Percentiles rank a stretch among this genome's conserved stretches.
Evolutionary conservation across 2,797 vertebrate species (phyloP).

Genomic region (Coracias cyanogaster): DNA sequence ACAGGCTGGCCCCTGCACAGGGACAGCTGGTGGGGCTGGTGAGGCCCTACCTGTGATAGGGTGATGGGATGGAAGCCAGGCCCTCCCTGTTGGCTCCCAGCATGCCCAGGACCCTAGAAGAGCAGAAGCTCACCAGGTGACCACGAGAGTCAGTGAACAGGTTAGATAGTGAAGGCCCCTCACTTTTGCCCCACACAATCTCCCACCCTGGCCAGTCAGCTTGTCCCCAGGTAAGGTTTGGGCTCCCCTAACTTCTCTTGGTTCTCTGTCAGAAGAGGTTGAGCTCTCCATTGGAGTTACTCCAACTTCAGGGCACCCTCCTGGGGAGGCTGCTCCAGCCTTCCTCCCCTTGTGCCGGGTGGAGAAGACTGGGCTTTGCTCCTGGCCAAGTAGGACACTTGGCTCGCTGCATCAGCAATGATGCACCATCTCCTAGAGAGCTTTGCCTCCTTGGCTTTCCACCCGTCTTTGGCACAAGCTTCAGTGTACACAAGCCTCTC

Average conservation of each 20-base stretch:
- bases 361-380: background rate
- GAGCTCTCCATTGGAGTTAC: background rate
- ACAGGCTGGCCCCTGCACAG: rapidly evolving
- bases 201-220: background rate
- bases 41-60: background rate
- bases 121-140: background rate
- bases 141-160: no score
- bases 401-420: background rate
- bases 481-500: background rate
- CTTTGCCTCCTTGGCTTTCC: background rate
- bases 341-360: background rate
- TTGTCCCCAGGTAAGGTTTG: background rate
- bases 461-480: rapidly evolving
- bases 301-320: background rate
- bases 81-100: background rate
- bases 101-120: background rate
- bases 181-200: background rate
- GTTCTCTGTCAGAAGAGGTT: background rate
- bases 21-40: background rate
- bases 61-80: background rate
- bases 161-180: background rate
- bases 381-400: constrained; percentile 3
- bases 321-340: background rate
- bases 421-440: background rate
- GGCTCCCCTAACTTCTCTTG: background rate